These are phyloP conservation scores for Endomychus coccineus DNA, from an alignment of 2,888 invertebrate genomes.

Conservation along the genomic window DNA sequence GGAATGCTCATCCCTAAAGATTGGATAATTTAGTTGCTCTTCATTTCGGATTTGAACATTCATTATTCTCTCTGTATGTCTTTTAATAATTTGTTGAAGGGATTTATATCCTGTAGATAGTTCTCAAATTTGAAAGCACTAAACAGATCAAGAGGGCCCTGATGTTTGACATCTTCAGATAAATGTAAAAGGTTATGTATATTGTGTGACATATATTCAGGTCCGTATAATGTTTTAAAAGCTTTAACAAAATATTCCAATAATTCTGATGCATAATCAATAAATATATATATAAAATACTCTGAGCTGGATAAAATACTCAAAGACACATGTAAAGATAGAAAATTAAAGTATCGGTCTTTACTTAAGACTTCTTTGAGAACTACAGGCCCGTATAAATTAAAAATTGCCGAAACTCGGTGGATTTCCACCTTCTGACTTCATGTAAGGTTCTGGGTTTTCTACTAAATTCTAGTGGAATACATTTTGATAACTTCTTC, in stretches of 20 bases:
- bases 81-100: slow-evolving; percentile 1
- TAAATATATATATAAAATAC: too few species aligned
- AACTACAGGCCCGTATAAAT: slow-evolving; percentile 15
- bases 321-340: slow-evolving; percentile 8
- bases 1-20: too few species aligned
- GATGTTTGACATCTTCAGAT: slow-evolving; percentile 18
- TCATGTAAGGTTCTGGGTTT: slow-evolving; percentile 19
- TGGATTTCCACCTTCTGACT: slow-evolving; percentile 18
- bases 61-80: too few species aligned
- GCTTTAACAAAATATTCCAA: slow-evolving; percentile 16
- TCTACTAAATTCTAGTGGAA: slow-evolving; percentile 16
- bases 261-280: too few species aligned
- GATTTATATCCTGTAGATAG: slow-evolving; percentile 12
- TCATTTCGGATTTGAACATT: too few species aligned
- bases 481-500: too few species aligned
- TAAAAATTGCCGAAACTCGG: slow-evolving; percentile 19
- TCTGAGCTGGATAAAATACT: slow-evolving; percentile 3
- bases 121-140: slow-evolving; percentile 22
- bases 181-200: slow-evolving; percentile 20
- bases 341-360: slow-evolving; percentile 4
- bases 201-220: slow-evolving; percentile 19
- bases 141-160: slow-evolving; percentile 18
- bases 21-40: too few species aligned
- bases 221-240: slow-evolving; percentile 17
- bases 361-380: slow-evolving; percentile 5